Percentiles rank a stretch among this genome's conserved stretches.
These are phyloP conservation scores for Myzus persicae DNA, from an alignment of 1,140 invertebrate species.

Conservation along the genomic window DNA sequence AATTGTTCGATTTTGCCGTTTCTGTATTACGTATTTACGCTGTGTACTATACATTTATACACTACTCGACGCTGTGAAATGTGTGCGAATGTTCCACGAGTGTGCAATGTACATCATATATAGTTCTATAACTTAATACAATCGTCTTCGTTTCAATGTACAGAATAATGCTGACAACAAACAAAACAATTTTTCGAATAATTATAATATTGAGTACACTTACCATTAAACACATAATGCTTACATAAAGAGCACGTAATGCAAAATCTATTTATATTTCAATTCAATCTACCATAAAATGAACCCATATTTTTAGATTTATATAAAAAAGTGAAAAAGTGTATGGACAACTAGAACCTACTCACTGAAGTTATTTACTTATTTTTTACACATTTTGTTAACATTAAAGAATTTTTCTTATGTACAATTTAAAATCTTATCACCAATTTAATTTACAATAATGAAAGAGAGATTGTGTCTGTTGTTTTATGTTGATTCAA, in stretches of 20 bases:
- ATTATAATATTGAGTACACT: not conserved
- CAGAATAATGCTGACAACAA: not conserved
- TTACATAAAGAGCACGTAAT: not conserved
- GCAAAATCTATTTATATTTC: not conserved
- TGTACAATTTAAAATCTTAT: not conserved
- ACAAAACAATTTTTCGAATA: not conserved
- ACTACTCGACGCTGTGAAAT: not conserved
- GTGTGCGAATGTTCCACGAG: not conserved
- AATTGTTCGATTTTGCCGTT: constrained; percentile 36
- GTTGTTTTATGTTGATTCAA: not conserved
- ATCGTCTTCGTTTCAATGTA: not conserved
- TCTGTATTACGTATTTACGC: not conserved
- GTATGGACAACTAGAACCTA: too few relatives aligned
- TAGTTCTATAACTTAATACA: not conserved
- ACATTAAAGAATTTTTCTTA: too few relatives aligned
- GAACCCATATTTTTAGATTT: not conserved
- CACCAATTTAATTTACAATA: not conserved
- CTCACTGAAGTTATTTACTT: not conserved
- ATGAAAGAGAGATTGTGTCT: not conserved
- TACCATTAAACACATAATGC: too few relatives aligned
- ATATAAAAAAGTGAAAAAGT: too few relatives aligned
- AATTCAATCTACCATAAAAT: not conserved
- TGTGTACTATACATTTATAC: not conserved
- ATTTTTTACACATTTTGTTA: not conserved
- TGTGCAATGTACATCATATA: not conserved